These are phyloP conservation scores for Plodia interpunctella DNA, from an alignment of 1,140 invertebrate genomes.

Conservation along the genomic window DNA sequence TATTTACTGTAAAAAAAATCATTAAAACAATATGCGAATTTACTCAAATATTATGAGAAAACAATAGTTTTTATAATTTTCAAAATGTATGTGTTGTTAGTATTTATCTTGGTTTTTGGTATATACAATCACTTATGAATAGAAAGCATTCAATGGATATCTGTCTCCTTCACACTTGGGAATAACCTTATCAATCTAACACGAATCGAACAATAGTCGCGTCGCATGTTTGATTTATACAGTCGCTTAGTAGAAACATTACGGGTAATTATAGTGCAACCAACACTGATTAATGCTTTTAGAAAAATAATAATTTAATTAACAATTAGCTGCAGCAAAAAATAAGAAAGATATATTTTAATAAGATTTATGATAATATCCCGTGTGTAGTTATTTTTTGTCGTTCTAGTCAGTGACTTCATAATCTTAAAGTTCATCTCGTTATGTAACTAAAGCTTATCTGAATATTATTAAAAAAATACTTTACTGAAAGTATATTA, in stretches of 20 bases:
- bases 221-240: constrained; percentile 76
- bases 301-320: constrained; percentile 2
- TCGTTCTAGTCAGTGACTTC: too few species aligned
- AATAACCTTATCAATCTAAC: constrained; percentile 75
- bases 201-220: constrained; percentile 75
- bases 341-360: background rate
- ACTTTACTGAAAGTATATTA: too few species aligned
- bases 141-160: constrained; percentile 59
- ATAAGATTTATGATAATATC: background rate
- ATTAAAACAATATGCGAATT: too few species aligned
- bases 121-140: constrained; percentile 61
- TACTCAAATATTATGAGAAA: too few species aligned
- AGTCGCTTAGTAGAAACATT: constrained; percentile 76
- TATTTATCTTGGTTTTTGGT: constrained; percentile 36
- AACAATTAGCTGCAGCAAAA: constrained; percentile 1
- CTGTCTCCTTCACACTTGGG: constrained; percentile 72
- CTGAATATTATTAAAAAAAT: too few species aligned
- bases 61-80: too few species aligned
- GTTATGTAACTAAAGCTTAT: too few species aligned
- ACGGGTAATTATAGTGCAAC: constrained; percentile 71
- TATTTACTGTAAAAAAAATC: too few species aligned
- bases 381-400: too few species aligned
- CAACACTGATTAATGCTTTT: constrained; percentile 47
- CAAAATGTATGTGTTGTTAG: too few species aligned
- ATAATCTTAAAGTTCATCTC: background rate